phyloP scores from a whole-genome alignment of 2,113 vertebrate species.

The Cyprinodon tularosa region DNA sequence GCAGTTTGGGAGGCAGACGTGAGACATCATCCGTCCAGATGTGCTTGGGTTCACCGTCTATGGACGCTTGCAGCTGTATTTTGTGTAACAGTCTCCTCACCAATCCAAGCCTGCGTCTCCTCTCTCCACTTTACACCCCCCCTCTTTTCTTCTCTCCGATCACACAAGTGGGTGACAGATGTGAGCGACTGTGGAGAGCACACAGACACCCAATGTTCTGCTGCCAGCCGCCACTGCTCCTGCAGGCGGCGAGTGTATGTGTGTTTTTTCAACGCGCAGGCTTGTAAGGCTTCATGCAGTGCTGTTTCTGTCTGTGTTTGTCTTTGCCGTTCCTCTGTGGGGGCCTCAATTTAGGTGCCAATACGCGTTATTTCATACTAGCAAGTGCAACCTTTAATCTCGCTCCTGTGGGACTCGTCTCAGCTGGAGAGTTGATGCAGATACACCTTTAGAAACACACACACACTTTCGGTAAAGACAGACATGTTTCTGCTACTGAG shows the following conservation, averaged over 20 bases:
- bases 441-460: conserved; percentile 8
- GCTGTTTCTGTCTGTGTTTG: conserved; percentile 25
- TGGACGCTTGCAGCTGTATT: conserved; percentile 29
- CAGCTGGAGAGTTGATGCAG: conserved; percentile 11
- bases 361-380: conserved; percentile 21
- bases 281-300: conserved; percentile 11
- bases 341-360: conserved; percentile 20
- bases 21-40: not conserved
- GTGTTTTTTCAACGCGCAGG: conserved; percentile 21
- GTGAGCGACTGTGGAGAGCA: conserved; percentile 59
- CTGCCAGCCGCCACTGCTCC: conserved; percentile 45
- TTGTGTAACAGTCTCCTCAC: conserved; percentile 35
- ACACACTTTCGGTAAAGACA: conserved; percentile 13
- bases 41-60: conserved; percentile 22
- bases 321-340: conserved; percentile 13
- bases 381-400: conserved; percentile 40
- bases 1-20: conserved; percentile 5
- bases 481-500: conserved; percentile 22
- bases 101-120: conserved; percentile 34
- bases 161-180: conserved; percentile 71
- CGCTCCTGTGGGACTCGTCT: conserved; percentile 29
- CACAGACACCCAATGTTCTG: conserved; percentile 47
- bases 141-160: conserved; percentile 21
- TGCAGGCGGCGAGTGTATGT: conserved; percentile 2
- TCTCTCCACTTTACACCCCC: conserved; percentile 26